Evolutionary conservation across 2,888 invertebrate species (phyloP), one percentile per base, ranked within the genome.

Genomic region (Lycophotia porphyrea): DNA sequence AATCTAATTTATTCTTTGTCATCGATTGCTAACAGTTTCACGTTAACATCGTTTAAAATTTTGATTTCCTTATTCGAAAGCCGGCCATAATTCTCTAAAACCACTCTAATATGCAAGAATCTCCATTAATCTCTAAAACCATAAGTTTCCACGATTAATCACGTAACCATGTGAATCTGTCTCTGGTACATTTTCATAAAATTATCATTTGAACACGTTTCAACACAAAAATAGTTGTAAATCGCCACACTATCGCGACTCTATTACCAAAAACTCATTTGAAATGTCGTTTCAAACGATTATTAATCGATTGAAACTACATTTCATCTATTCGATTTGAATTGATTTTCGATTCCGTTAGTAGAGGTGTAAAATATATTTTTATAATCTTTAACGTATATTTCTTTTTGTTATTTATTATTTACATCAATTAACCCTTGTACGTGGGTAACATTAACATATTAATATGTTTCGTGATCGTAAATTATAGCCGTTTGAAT

Each of bases 361-460:
- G 82, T 80, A 84, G 87, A 91, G 90, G 92, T 93, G 93, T 93
- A 91, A 93, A 93, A 92, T 93, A 81, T 87, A 78, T 81, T 85
- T 79, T 85, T 92, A 88, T 90, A 89, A 88, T 84, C 88, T 87
- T 66, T 82, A 85, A 87, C 81, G 87, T 87, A 88, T 90, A 89
- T 87, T 86, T 91, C 87, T 90, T 90, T 88, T 93, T 81, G 78
- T 87, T 92, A 94, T 94, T 94, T 93, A 94, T 93, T 92, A 91
- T 93, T 93, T 92, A 93, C 94, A 94, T 94, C 93, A 93, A 93
- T 94, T 94, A 94, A 94, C 92, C 91, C 92, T 91, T 92, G 92
- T 92, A 92, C 88, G 90, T 87, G 89, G 82, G 76, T 70, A 84
- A 85, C 85, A 93, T 94, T 94, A 90, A 92, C 93, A 93, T 94